Conservation (phyloP, 37 sponge, comb jelly and placozoan genomes). For the Ephydatia muelleri region DNA sequence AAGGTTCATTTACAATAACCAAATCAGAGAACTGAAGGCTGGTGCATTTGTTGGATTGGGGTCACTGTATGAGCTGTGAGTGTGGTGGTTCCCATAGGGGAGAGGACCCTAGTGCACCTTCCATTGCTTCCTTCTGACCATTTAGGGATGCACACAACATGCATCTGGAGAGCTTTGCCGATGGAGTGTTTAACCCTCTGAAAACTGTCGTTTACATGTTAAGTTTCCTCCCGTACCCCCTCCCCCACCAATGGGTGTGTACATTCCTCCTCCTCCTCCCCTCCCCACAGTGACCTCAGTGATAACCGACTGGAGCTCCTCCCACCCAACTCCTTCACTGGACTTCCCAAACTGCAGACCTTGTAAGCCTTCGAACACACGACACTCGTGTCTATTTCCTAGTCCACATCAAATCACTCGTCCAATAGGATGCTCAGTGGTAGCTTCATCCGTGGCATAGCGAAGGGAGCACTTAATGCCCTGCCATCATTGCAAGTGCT, state of each 20-base stretch:
- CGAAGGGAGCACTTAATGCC: not conserved
- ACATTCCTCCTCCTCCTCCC: not conserved
- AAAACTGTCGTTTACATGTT: not conserved
- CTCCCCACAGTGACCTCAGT: slow-evolving; percentile 17
- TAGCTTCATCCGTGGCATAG: not conserved
- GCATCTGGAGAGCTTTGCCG: not conserved
- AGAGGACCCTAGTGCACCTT: not conserved
- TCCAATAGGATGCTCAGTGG: not conserved
- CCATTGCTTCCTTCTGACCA: not conserved
- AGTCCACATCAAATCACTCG: too few relatives aligned
- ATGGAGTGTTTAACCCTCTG: not conserved
- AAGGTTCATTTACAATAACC: not conserved
- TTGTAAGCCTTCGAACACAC: not conserved
- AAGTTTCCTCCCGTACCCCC: not conserved
- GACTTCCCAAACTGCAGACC: not conserved
- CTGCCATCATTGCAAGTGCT: not conserved
- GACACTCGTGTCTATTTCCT: not conserved
- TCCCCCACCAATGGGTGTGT: not conserved
- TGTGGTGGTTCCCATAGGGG: not conserved
- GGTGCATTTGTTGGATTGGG: not conserved
- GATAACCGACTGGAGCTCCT: not conserved
- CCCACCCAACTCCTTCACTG: not conserved
- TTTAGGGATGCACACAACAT: not conserved
- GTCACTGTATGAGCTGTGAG: not conserved
- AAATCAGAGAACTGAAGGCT: not conserved